Evolutionary conservation across 2,888 invertebrate species (phyloP).

Genomic region (Graphium colonna): DNA sequence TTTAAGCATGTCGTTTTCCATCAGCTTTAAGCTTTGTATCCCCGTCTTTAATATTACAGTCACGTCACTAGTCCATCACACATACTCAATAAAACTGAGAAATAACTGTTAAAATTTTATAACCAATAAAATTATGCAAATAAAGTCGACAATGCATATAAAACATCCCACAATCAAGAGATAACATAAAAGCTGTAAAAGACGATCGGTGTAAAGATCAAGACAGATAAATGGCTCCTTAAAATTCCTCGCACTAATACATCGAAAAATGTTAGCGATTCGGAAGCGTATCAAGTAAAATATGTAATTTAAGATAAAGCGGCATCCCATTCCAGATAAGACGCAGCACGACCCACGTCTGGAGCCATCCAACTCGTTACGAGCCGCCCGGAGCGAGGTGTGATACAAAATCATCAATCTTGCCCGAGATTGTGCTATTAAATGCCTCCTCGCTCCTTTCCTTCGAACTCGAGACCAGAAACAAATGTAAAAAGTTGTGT

Average conservation of each 20-base stretch:
- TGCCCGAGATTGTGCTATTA: slow-evolving; percentile 79
- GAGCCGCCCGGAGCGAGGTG: slow-evolving; percentile 79
- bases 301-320: slow-evolving; percentile 79
- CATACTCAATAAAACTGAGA: no score
- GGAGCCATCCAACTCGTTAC: slow-evolving; percentile 75
- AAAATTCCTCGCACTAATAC: slow-evolving; percentile 44
- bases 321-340: slow-evolving; percentile 78
- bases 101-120: no score
- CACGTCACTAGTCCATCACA: no score
- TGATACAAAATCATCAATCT: slow-evolving; percentile 81
- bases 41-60: no score
- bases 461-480: slow-evolving; percentile 76
- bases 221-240: slow-evolving; percentile 27
- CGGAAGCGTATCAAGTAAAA: slow-evolving; percentile 72
- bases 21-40: no score
- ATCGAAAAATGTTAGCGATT: slow-evolving; percentile 57
- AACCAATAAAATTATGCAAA: no score
- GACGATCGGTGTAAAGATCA: slow-evolving; percentile 4
- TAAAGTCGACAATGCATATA: no score
- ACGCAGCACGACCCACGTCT: slow-evolving; percentile 75
- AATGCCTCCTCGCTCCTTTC: slow-evolving; percentile 78
- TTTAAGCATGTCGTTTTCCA: no score
- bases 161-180: no score
- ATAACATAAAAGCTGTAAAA: neutral
- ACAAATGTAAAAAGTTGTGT: slow-evolving; percentile 81